Evolutionary conservation across 2,797 vertebrate species (phyloP).

Genomic region (Spinus pinus): DNA sequence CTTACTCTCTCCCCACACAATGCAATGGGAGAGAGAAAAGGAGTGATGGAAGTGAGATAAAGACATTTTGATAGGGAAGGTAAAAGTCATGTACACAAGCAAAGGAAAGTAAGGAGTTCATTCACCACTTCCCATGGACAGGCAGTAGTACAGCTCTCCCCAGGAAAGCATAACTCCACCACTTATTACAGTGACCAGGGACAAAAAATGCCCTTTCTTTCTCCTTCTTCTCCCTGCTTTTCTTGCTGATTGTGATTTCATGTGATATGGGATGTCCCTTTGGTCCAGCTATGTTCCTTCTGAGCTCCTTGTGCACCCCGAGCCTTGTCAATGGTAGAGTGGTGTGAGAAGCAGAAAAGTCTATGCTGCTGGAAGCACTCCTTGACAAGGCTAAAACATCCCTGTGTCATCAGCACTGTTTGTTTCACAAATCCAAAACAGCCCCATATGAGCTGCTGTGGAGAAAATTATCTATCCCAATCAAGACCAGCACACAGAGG

Average conservation of each 20-base stretch:
- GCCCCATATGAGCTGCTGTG: accelerated
- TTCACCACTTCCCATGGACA: background rate
- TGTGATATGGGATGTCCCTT: background rate
- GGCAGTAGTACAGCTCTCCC: background rate
- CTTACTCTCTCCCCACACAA: background rate
- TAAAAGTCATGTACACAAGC: accelerated
- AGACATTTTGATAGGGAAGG: background rate
- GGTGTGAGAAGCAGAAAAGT: background rate
- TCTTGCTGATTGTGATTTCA: accelerated
- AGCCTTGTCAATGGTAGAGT: accelerated
- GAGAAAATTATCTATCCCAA: background rate
- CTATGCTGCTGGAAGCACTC: background rate
- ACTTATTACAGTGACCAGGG: accelerated
- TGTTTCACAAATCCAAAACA: background rate
- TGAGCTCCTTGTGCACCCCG: background rate
- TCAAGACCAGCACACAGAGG: background rate
- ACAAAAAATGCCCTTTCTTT: accelerated
- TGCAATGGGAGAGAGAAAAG: background rate
- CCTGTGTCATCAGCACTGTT: background rate
- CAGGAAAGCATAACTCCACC: background rate
- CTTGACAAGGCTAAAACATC: background rate
- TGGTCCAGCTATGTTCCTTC: background rate
- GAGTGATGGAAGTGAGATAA: background rate
- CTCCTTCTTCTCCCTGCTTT: background rate
- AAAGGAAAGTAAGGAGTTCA: background rate